Evolutionary conservation across 2,888 invertebrate genomes (phyloP).

Genomic region (Pinctada fucata): DNA sequence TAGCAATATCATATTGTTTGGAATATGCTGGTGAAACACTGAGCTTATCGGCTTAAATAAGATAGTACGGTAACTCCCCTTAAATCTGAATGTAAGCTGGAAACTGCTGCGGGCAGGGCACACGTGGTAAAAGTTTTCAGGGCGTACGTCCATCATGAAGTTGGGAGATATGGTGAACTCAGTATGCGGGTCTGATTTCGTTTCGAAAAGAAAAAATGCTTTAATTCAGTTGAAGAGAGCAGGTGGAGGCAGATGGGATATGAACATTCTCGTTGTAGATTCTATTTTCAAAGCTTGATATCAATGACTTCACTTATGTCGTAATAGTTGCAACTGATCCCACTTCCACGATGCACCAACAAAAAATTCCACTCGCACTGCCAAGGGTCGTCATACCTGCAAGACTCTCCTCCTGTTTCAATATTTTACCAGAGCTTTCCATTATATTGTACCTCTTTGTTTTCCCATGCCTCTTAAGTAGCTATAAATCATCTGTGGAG

Average conservation of each 20-base stretch:
- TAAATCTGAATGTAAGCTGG: slow-evolving; percentile 16
- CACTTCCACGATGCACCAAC: slow-evolving; percentile 31
- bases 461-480: slow-evolving; percentile 69
- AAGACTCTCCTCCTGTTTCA: slow-evolving; percentile 36
- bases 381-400: slow-evolving; percentile 18
- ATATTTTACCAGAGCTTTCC: slow-evolving; percentile 34
- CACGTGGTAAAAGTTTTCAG: slow-evolving; percentile 20
- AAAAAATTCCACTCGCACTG: slow-evolving; percentile 29
- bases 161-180: slow-evolving; percentile 16
- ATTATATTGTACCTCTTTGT: slow-evolving; percentile 56
- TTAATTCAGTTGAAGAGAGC: slow-evolving; percentile 49
- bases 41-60: slow-evolving; percentile 5
- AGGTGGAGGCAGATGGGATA: slow-evolving; percentile 53
- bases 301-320: slow-evolving; percentile 42
- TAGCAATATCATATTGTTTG: slow-evolving; percentile 4
- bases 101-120: slow-evolving; percentile 30
- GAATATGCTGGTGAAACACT: slow-evolving; percentile 5
- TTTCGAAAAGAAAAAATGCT: slow-evolving; percentile 36
- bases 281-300: slow-evolving; percentile 26
- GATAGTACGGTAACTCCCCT: slow-evolving; percentile 15
- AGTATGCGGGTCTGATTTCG: slow-evolving; percentile 50
- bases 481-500: slow-evolving; percentile 72
- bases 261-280: slow-evolving; percentile 26
- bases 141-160: slow-evolving; percentile 26
- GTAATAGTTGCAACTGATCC: slow-evolving; percentile 43